phyloP scores from a whole-genome alignment of 1,140 invertebrate genomes.

The Orius laevigatus region DNA sequence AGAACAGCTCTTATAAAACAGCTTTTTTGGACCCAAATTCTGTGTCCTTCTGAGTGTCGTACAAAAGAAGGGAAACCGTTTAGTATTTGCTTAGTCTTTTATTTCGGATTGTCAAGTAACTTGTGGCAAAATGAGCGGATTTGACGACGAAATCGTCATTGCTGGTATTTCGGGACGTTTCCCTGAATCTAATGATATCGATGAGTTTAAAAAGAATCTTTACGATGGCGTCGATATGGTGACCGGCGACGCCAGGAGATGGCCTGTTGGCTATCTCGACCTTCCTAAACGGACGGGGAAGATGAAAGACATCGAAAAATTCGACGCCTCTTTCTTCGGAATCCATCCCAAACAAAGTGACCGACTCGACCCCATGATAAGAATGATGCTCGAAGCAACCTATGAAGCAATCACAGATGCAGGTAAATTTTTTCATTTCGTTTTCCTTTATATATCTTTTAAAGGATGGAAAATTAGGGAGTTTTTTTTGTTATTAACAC shows the following conservation, averaged over 20 bases:
- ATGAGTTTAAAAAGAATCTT: conserved; percentile 76
- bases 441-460: no score
- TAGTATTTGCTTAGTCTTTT: no score
- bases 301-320: conserved; percentile 70
- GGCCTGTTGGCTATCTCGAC: conserved; percentile 47
- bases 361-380: conserved; percentile 86
- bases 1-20: no score
- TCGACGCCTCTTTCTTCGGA: conserved; percentile 87
- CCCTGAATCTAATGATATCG: conserved; percentile 71
- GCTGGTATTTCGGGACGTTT: conserved; percentile 78
- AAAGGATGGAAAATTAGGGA: no score
- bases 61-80: no score
- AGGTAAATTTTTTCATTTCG: no score
- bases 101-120: no score
- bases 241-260: conserved; percentile 69
- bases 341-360: conserved; percentile 87
- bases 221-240: conserved; percentile 76
- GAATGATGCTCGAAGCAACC: conserved; percentile 77
- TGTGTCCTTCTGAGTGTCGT: no score
- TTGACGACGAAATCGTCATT: conserved; percentile 63
- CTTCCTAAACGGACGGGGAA: conserved; percentile 75
- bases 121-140: no score
- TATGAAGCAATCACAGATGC: conserved; percentile 91
- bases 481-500: no score
- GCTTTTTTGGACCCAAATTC: no score